A percentile compares a stretch with the other conserved stretches of the same genome.
These are phyloP conservation scores for Drosophila falleni DNA, from an alignment of 2,888 invertebrate genomes.

Conservation along the genomic window DNA sequence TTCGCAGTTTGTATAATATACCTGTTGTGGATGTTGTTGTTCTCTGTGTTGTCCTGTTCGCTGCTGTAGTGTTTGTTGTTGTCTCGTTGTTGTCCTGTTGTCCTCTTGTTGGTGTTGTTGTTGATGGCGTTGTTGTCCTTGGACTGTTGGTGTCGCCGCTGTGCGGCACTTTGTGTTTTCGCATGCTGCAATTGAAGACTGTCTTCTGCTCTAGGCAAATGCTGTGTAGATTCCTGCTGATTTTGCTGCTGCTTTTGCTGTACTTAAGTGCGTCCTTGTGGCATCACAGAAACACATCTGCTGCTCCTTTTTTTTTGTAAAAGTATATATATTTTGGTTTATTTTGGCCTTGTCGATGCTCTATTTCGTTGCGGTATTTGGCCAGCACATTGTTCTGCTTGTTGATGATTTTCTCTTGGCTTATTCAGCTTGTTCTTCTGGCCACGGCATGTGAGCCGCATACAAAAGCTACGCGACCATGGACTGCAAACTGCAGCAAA, in stretches of 20 bases:
- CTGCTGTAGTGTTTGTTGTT: conserved; percentile 8
- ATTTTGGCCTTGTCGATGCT: conserved; percentile 42
- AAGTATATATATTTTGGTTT: conserved; percentile 8
- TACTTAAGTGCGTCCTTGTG: conserved; percentile 72
- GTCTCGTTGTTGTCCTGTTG: conserved; percentile 37
- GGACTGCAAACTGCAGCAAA: conserved; percentile 24
- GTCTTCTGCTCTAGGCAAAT: conserved; percentile 43
- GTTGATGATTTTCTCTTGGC: conserved; percentile 9
- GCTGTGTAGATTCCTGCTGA: conserved; percentile 31
- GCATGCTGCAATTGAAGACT: conserved; percentile 73
- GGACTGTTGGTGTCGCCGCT: conserved; percentile 59
- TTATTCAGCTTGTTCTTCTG: conserved; percentile 24
- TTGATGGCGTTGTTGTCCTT: conserved; percentile 59
- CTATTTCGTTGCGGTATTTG: conserved; percentile 66
- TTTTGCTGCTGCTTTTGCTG: conserved; percentile 28
- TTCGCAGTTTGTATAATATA: background rate
- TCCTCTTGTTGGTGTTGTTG: conserved; percentile 48
- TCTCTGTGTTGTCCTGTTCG: conserved; percentile 21
- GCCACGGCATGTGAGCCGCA: conserved; percentile 53
- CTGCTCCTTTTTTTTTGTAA: conserved; percentile 42
- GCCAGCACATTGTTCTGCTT: conserved; percentile 52
- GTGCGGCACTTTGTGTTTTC: conserved; percentile 77
- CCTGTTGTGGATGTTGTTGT: conserved; percentile 18
- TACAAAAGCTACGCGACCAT: conserved; percentile 60
- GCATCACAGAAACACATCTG: conserved; percentile 74